Conservation (phyloP, 2,113 vertebrate species). For the Oryzias celebensis region DNA sequence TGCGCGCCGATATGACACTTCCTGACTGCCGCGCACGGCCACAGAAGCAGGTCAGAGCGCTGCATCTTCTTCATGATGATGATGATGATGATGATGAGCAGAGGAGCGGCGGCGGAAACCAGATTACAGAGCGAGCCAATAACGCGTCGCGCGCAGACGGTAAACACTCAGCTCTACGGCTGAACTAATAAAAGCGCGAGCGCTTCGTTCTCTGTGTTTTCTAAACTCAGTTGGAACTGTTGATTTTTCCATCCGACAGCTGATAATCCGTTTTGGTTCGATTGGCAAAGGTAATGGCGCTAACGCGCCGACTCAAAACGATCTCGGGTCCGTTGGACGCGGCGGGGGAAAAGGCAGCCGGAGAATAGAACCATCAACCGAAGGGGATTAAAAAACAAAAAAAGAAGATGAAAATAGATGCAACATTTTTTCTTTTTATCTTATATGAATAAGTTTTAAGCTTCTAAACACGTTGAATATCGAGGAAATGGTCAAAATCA, state of each 20-base stretch:
- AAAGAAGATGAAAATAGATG: background rate
- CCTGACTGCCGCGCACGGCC: conserved; percentile 52
- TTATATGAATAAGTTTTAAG: no score
- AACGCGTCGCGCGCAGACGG: conserved; percentile 68
- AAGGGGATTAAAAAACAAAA: background rate
- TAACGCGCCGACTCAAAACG: conserved; percentile 73
- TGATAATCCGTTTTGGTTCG: conserved; percentile 80
- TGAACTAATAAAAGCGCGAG: conserved; percentile 79
- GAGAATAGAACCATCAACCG: background rate
- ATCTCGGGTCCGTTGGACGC: conserved; percentile 63
- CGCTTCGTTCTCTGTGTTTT: conserved; percentile 64
- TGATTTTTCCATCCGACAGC: conserved; percentile 67
- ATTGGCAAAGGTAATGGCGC: conserved; percentile 76
- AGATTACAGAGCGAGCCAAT: conserved; percentile 76
- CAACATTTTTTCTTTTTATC: background rate
- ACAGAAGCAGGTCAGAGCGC: conserved; percentile 19
- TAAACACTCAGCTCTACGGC: conserved; percentile 70
- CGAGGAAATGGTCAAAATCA: no score
- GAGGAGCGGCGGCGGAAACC: conserved; percentile 60
- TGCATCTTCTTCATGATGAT: conserved; percentile 65
- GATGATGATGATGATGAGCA: conserved; percentile 45
- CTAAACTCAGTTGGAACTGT: conserved; percentile 68
- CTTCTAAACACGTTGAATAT: no score
- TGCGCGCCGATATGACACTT: conserved; percentile 69
- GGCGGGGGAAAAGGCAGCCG: conserved; percentile 37